phyloP scores from a whole-genome alignment of 1,140 invertebrate species.

The Brachionus manjavacas region DNA sequence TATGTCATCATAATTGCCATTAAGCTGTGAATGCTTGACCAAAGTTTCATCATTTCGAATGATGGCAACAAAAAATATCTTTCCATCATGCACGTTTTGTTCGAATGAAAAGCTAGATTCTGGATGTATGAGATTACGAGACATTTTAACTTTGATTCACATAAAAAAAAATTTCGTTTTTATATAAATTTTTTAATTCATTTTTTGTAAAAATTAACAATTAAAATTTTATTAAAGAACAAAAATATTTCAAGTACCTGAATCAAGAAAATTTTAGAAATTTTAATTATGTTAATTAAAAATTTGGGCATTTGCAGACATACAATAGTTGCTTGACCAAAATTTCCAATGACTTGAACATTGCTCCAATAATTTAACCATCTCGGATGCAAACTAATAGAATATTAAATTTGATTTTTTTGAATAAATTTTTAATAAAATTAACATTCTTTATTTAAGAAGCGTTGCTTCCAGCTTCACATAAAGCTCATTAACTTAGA shows the following conservation, averaged over 20 bases:
- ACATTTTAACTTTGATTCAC: neutral
- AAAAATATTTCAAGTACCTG: conserved; percentile 3
- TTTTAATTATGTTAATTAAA: conserved; percentile 10
- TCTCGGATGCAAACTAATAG: neutral
- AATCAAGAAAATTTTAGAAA: neutral
- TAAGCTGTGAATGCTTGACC: conserved; percentile 1
- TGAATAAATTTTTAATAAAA: neutral
- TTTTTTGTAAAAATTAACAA: neutral
- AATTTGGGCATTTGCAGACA: neutral
- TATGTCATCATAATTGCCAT: conserved; percentile 27
- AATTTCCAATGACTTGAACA: neutral
- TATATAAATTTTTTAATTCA: neutral
- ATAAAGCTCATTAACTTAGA: neutral
- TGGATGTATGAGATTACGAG: conserved; percentile 30
- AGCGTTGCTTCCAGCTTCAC: neutral
- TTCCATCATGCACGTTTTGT: neutral
- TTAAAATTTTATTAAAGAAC: neutral
- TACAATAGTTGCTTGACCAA: neutral
- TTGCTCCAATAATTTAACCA: neutral
- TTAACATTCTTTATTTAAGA: neutral
- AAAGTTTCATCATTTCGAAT: conserved; percentile 11
- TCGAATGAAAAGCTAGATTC: neutral
- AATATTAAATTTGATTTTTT: neutral
- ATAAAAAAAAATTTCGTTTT: neutral
- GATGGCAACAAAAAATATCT: conserved; percentile 19